Conservation (phyloP, 1,140 invertebrate species). For the Drosophila setifemur region DNA sequence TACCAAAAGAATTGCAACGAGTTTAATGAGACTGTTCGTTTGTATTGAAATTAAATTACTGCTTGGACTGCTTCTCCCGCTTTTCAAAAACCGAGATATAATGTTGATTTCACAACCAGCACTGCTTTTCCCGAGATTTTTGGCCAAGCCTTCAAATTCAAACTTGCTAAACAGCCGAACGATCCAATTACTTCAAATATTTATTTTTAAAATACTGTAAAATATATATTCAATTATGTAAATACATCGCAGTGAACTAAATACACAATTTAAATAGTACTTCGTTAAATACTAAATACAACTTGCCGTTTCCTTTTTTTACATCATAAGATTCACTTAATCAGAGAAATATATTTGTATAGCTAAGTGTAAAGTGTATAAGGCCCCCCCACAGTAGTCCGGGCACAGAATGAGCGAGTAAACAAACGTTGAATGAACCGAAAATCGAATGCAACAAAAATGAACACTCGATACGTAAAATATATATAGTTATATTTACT, state of each 20-base stretch:
- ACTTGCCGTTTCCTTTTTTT: conserved; percentile 48
- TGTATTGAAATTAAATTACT: too few species aligned
- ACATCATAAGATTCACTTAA: conserved; percentile 60
- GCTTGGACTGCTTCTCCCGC: too few species aligned
- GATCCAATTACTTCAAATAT: conserved; percentile 42
- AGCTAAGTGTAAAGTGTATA: conserved; percentile 27
- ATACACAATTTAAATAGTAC: conserved; percentile 65
- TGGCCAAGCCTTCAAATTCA: too few species aligned
- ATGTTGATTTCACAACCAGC: too few species aligned
- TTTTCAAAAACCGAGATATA: too few species aligned
- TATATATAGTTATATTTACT: conserved; percentile 41
- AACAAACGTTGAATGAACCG: conserved; percentile 12
- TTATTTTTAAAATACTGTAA: conserved; percentile 77
- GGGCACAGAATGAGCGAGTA: conserved; percentile 41
- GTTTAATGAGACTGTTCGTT: too few species aligned
- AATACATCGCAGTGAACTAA: conserved; percentile 62
- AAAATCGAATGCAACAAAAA: conserved; percentile 14
- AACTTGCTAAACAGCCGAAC: too few species aligned
- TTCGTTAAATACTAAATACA: conserved; percentile 73
- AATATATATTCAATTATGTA: conserved; percentile 71
- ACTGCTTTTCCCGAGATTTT: too few species aligned
- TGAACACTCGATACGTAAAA: conserved; percentile 37
- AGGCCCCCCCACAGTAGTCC: conserved; percentile 37
- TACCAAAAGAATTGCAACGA: too few species aligned
- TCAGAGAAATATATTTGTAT: conserved; percentile 40